These are phyloP conservation scores for Stramonita haemastoma DNA, from an alignment of 2,888 invertebrate genomes.

Conservation along the genomic window DNA sequence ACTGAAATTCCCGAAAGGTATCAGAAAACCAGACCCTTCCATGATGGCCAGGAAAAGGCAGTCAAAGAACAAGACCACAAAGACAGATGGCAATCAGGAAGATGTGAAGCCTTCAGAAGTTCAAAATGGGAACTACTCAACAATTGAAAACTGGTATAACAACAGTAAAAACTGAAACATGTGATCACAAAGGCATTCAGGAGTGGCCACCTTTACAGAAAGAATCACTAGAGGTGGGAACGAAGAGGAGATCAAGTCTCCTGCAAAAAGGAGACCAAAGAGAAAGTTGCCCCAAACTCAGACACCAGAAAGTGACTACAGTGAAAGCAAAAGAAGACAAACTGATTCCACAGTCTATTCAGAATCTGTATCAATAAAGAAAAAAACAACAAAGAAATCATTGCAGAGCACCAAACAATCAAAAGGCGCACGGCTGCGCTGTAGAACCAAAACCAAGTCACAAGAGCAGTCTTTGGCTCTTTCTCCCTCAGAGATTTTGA, in stretches of 20 bases:
- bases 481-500: not conserved
- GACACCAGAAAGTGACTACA: not conserved
- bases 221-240: no score
- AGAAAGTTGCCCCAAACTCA: not conserved
- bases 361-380: not conserved
- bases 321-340: not conserved
- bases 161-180: no score
- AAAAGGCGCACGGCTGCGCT: not conserved
- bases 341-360: not conserved
- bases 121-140: no score
- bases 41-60: no score
- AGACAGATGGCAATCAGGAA: no score
- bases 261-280: not conserved
- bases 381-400: not conserved
- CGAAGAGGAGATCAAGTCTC: not conserved
- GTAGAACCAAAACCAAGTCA: not conserved
- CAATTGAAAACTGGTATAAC: no score
- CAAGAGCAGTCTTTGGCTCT: not conserved
- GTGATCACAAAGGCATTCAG: no score
- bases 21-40: no score
- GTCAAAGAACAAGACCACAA: no score
- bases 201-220: not conserved
- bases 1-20: no score
- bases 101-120: no score
- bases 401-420: not conserved